Conservation (phyloP, 1,140 invertebrate species). For the Euura saliciscinereae region DNA sequence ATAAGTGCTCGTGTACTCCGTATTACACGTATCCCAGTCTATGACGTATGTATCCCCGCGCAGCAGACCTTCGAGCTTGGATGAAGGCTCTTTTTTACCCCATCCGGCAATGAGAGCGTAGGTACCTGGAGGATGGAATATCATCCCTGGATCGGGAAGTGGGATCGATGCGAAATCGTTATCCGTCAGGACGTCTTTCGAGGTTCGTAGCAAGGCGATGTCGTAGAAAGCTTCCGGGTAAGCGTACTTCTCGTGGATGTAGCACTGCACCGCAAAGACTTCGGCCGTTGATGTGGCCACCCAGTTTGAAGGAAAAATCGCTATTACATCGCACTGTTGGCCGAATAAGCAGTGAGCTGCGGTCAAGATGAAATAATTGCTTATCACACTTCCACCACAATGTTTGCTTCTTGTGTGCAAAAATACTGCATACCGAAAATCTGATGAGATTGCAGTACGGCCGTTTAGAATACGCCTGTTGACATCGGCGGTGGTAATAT, state of each 20-base stretch:
- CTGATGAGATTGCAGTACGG: not conserved
- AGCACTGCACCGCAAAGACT: not conserved
- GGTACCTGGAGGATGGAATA: not conserved
- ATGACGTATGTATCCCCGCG: not conserved
- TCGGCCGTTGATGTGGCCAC: not conserved
- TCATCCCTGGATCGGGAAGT: not conserved
- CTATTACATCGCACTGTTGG: not conserved
- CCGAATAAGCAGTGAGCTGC: not conserved
- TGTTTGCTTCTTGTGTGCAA: not conserved
- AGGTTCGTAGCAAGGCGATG: not conserved
- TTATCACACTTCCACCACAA: not conserved
- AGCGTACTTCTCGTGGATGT: not conserved
- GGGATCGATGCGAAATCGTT: not conserved
- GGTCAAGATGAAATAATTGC: not conserved
- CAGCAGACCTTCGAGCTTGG: not conserved
- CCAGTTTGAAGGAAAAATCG: not conserved
- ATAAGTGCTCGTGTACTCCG: not conserved
- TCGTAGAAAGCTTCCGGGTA: not conserved
- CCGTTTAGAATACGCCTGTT: not conserved
- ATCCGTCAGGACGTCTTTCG: not conserved
- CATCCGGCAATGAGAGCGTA: not conserved
- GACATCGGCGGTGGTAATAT: not conserved
- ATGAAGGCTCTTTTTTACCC: not conserved
- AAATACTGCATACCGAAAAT: not conserved
- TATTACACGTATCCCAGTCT: not conserved